Conservation (phyloP, 2,113 vertebrate genomes). For the Tachysurus vachellii region DNA sequence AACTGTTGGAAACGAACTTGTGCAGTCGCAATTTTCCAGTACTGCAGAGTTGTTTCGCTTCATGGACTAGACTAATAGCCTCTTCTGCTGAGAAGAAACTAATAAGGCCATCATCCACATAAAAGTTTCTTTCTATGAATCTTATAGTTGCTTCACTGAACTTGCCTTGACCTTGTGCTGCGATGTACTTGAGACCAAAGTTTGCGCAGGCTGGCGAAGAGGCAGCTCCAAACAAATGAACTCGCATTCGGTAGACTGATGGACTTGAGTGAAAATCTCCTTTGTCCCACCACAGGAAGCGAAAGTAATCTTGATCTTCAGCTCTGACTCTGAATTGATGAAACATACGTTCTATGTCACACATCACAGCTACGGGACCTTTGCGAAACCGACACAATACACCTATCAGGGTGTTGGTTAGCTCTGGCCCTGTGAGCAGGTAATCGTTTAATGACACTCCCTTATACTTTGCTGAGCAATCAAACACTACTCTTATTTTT, state of each 20-base stretch:
- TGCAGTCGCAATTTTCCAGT: background rate
- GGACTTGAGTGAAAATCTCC: background rate
- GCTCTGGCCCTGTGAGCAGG: constrained; percentile 14
- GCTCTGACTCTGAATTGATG: background rate
- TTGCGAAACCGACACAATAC: background rate
- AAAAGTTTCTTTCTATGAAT: constrained; percentile 39
- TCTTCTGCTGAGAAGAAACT: constrained; percentile 28
- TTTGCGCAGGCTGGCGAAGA: constrained; percentile 8
- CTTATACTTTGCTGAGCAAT: background rate
- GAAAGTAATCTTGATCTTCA: background rate
- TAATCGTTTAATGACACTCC: background rate
- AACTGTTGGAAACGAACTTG: constrained; percentile 31
- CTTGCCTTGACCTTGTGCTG: background rate
- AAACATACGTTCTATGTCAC: background rate
- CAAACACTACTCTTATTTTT: too few species aligned
- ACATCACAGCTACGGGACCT: background rate
- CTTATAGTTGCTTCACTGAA: constrained; percentile 22
- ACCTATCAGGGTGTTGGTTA: background rate
- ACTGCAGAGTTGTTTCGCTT: constrained; percentile 21
- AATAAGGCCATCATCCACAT: constrained; percentile 40
- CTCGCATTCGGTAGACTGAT: background rate
- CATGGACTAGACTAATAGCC: constrained; percentile 6
- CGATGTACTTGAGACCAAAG: background rate
- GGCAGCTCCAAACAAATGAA: background rate
- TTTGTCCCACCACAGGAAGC: background rate